These are phyloP conservation scores for Gnathonemus longibarbis DNA, from an alignment of 2,113 vertebrate species.

Conservation along the genomic window DNA sequence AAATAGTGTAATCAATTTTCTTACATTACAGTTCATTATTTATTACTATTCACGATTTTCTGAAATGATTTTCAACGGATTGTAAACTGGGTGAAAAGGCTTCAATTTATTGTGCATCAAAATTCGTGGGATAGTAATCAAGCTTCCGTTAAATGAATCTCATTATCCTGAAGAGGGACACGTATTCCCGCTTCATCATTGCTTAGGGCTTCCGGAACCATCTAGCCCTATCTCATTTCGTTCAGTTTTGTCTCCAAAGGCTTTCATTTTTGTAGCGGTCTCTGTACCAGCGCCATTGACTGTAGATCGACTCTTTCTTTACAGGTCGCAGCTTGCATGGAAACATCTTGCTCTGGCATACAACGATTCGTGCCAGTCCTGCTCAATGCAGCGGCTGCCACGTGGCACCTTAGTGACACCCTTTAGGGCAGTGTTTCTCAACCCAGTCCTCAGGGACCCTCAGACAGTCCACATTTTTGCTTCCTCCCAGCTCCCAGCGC, in stretches of 20 bases:
- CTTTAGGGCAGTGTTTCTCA: too few species aligned
- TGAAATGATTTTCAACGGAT: not conserved
- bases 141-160: constrained; percentile 2
- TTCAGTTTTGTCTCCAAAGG: not conserved
- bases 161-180: not conserved
- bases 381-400: not conserved
- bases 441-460: too few species aligned
- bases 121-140: not conserved
- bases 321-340: not conserved
- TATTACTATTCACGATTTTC: not conserved
- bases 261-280: not conserved
- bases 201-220: not conserved
- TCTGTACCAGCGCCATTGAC: not conserved
- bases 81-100: not conserved
- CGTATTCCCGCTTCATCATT: not conserved
- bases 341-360: not conserved
- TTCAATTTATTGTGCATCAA: not conserved
- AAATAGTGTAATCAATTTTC: constrained; percentile 9
- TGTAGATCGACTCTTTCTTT: not conserved
- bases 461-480: too few species aligned
- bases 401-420: not conserved
- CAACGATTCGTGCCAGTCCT: not conserved
- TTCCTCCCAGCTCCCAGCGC: too few species aligned
- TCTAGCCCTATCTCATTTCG: not conserved
- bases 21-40: constrained; percentile 3